Conservation (phyloP, 2,113 vertebrate species). For the Prunella himalayana region DNA sequence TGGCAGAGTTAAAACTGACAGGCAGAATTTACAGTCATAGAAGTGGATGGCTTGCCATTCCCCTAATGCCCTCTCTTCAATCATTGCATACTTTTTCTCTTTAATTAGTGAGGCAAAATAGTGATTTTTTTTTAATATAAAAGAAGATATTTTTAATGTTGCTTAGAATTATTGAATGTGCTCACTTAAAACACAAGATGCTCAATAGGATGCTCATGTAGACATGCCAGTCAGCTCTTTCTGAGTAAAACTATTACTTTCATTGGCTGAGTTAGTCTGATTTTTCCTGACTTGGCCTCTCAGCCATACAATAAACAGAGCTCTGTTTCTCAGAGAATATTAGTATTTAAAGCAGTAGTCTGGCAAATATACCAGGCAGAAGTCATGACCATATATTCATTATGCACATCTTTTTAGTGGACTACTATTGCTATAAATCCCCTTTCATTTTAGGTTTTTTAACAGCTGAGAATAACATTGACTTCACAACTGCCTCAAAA, state of each 20-base stretch:
- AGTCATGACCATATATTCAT: neutral
- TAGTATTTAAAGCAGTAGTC: neutral
- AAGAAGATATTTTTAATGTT: neutral
- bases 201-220: neutral
- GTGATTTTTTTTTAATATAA: neutral
- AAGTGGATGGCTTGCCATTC: neutral
- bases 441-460: neutral
- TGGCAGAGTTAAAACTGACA: neutral
- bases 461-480: neutral
- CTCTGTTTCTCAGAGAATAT: neutral
- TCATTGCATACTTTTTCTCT: neutral
- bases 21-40: neutral
- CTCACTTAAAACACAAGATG: neutral
- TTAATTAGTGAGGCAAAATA: neutral
- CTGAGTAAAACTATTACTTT: neutral
- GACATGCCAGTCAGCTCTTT: neutral
- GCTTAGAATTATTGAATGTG: neutral
- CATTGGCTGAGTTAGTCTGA: neutral
- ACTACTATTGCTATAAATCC: neutral
- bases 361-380: neutral
- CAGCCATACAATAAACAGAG: neutral
- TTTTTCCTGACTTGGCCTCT: neutral
- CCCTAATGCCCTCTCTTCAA: neutral
- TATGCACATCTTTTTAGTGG: neutral
- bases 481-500: rapidly evolving